phyloP scores from a whole-genome alignment of 2,113 vertebrate species.

The Aythya baeri region DNA sequence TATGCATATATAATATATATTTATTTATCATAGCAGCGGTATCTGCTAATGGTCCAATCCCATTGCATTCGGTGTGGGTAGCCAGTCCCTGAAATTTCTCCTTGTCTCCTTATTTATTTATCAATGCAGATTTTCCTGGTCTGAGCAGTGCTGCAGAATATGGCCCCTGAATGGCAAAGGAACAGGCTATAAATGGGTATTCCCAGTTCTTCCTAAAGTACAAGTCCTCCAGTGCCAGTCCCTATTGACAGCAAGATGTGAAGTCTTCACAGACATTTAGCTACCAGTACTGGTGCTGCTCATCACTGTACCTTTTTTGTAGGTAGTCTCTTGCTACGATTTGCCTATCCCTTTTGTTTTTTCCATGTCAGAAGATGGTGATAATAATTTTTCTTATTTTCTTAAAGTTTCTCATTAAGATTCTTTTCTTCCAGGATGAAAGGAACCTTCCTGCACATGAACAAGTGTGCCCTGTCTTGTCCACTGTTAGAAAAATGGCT shows the following conservation, averaged over 20 bases:
- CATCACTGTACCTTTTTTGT: background rate
- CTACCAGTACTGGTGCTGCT: background rate
- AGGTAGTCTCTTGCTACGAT: background rate
- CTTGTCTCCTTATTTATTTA: background rate
- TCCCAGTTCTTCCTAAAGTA: background rate
- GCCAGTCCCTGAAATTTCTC: background rate
- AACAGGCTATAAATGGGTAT: background rate
- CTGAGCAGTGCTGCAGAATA: background rate
- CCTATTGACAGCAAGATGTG: background rate
- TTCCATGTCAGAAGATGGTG: background rate
- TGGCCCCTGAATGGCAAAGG: background rate
- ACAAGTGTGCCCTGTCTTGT: background rate
- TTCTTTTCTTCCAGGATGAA: background rate
- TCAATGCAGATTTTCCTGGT: background rate
- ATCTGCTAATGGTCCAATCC: background rate
- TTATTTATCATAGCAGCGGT: background rate
- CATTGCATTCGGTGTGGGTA: background rate
- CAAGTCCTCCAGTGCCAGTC: background rate
- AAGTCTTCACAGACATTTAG: background rate
- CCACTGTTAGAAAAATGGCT: background rate
- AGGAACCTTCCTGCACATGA: background rate
- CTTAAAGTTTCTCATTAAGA: background rate
- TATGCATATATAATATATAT: background rate
- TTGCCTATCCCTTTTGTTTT: background rate
- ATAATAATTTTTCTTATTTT: background rate